A percentile compares a stretch with the other conserved stretches of the same genome.
Evolutionary conservation across 2,797 vertebrate species (phyloP).

Genomic region (Morelia viridis): DNA sequence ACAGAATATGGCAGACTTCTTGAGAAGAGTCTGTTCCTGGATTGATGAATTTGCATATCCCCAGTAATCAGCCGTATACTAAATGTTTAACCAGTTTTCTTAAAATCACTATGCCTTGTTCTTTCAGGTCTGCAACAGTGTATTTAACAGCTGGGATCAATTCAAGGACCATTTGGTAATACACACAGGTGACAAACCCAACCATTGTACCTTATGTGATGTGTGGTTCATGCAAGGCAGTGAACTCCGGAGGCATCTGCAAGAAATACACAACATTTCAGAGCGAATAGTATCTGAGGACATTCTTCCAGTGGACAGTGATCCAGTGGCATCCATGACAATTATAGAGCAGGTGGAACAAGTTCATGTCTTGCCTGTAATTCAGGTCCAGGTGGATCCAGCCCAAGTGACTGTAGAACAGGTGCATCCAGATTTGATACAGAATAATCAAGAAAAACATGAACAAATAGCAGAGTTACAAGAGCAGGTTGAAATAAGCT

Average conservation of each 20-base stretch:
- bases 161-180: conserved; percentile 97
- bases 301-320: conserved; percentile 76
- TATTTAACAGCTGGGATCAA: conserved; percentile 99
- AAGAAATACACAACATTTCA: conserved; percentile 82
- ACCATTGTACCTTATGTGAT: conserved; percentile 96
- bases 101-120: conserved; percentile 50
- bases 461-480: conserved; percentile 73
- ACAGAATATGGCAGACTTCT: not conserved
- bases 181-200: conserved; percentile 95
- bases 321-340: conserved; percentile 81
- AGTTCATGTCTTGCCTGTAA: conserved; percentile 82
- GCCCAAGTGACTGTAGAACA: conserved; percentile 86
- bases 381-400: conserved; percentile 85
- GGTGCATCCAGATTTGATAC: conserved; percentile 85
- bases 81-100: not conserved
- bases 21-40: not conserved
- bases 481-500: conserved; percentile 86
- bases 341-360: conserved; percentile 84
- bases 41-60: not conserved
- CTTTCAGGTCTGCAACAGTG: conserved; percentile 92
- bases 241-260: conserved; percentile 87
- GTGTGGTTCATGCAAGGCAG: conserved; percentile 94
- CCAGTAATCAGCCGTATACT: not conserved
- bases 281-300: conserved; percentile 79
- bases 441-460: conserved; percentile 79